phyloP scores from a whole-genome alignment of 2,113 vertebrate genomes.

The Saimiri boliviensis region DNA sequence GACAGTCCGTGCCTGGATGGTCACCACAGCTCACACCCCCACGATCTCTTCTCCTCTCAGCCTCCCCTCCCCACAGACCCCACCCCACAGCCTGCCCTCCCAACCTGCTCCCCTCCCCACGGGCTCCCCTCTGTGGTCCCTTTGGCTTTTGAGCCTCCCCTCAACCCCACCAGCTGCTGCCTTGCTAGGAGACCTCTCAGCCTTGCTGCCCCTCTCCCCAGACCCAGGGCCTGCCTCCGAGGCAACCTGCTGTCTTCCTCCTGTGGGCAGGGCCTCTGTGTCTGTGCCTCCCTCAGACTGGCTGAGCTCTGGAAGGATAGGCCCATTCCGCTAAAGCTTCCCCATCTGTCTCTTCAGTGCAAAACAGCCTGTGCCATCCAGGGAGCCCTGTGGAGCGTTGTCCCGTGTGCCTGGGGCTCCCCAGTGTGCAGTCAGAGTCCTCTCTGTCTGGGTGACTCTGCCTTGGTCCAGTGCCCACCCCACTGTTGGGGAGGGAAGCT shows the following conservation, averaged over 20 bases:
- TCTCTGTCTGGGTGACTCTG: background rate
- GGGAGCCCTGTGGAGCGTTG: background rate
- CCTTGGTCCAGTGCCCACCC: rapidly evolving
- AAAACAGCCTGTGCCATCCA: background rate
- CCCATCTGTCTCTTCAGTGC: rapidly evolving
- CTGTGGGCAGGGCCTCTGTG: background rate
- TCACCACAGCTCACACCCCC: background rate
- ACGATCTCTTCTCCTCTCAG: too few species aligned
- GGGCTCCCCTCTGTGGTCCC: background rate
- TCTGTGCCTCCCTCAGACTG: background rate
- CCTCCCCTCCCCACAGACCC: too few species aligned
- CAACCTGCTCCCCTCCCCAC: too few species aligned
- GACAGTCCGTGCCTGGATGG: too few species aligned
- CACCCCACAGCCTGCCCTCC: too few species aligned
- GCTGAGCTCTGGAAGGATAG: too few species aligned
- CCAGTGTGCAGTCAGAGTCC: rapidly evolving
- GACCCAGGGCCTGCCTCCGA: too few species aligned
- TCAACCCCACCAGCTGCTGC: background rate
- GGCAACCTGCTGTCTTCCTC: background rate
- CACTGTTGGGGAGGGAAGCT: rapidly evolving
- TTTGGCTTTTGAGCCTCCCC: background rate
- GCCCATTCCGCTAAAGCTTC: rapidly evolving
- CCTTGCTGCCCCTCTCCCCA: background rate
- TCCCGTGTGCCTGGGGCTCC: rapidly evolving
- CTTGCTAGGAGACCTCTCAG: background rate